Percentiles rank a stretch among this genome's conserved stretches.
These are phyloP conservation scores for Theonella swinhoei DNA, from an alignment of 37 sponge, comb jelly and placozoan genomes.

Conservation along the genomic window DNA sequence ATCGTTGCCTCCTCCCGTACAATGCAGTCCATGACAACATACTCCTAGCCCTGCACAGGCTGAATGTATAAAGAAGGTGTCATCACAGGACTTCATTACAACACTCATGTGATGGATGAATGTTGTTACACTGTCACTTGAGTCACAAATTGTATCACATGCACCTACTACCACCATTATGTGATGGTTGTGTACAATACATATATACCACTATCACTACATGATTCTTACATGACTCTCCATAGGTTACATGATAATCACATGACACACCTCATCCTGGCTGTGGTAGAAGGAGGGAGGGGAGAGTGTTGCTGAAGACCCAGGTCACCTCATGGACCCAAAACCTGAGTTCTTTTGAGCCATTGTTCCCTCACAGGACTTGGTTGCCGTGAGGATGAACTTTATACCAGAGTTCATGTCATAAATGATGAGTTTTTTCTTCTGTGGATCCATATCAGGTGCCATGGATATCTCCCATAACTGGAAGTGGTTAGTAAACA, in stretches of 20 bases:
- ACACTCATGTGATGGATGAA: too few species aligned
- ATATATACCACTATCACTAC: too few species aligned
- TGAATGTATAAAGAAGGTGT: neutral
- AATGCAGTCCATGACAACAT: constrained; percentile 76
- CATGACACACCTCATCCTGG: neutral
- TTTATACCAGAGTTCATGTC: constrained; percentile 60
- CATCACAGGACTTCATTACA: neutral
- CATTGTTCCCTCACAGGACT: neutral
- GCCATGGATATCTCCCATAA: constrained; percentile 45
- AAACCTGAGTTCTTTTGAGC: neutral
- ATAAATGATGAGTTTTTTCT: constrained; percentile 49
- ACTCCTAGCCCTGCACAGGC: constrained; percentile 35
- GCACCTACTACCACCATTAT: too few species aligned
- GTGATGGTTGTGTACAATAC: too few species aligned
- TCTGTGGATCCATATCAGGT: constrained; percentile 40
- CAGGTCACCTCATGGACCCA: neutral
- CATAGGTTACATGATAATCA: neutral
- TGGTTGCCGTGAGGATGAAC: constrained; percentile 31
- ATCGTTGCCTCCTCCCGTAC: constrained; percentile 72
- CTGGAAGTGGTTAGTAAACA: constrained; percentile 12
- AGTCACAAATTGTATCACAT: too few species aligned
- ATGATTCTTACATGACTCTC: too few species aligned
- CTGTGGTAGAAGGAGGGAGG: neutral
- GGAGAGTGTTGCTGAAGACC: neutral
- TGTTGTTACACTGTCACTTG: too few species aligned